Evolutionary conservation across 1,140 invertebrate genomes (phyloP), one percentile per base, ranked within the genome.

Genomic region (Pomphorhynchus laevis): DNA sequence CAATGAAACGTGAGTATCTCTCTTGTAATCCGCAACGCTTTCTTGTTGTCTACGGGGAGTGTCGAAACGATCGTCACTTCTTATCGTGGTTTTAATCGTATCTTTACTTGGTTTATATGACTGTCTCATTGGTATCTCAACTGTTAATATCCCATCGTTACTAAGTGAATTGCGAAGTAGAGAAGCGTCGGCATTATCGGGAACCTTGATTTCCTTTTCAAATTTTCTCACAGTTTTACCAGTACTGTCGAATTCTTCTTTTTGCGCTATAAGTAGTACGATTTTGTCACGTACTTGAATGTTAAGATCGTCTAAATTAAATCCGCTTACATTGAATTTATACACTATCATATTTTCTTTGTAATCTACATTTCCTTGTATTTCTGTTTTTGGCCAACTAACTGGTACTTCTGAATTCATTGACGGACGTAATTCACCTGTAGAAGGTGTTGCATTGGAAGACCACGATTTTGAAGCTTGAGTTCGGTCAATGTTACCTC

Each of bases 81-180:
- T n/a, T n/a, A n/a, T n/a, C n/a, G n/a, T n/a, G n/a, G n/a, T n/a
- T n/a, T n/a, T n/a, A n/a, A n/a, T n/a, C n/a, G n/a, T n/a, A n/a
- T n/a, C n/a, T n/a, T n/a, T n/a, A n/a, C 29, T 31, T 18, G 34
- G 22, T 37, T 17, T 22, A 20, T 36, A 35, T 11, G 6, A 8
- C 16, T 42, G 41, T 38, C 34, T 34, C 18, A 42, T 18, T 18
- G 41, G 41, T n/a, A 42, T 36, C 25, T 42, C 41, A 18, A 42
- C 41, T 21, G 41, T 42, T n/a, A 42, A 29, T n/a, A 27, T 42
- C 34, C 36, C 36, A 39, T 43, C 34, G 11, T 43, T 32, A 24
- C 29, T 22, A 27, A 43, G 24, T n/a, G 37, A 25, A 43, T 43
- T 43, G 33, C 33, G 38, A 3, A 43, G 23, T 8, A 16, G 11